These are phyloP conservation scores for Calyptommatus sinebrachiatus DNA, from an alignment of 2,113 vertebrate species.

Conservation along the genomic window DNA sequence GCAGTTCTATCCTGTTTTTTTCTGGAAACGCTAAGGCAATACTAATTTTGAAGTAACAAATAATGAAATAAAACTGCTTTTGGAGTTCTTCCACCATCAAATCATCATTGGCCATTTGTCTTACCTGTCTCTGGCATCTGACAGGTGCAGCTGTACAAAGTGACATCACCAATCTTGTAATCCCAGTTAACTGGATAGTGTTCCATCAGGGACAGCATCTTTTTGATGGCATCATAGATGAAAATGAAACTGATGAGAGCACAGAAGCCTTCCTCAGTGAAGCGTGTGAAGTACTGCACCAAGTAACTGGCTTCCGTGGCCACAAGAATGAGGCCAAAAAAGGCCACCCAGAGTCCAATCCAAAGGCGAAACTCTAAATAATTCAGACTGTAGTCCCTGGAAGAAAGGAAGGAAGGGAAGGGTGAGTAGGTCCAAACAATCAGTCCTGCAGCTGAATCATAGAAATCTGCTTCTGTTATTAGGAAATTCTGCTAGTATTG, in stretches of 20 bases:
- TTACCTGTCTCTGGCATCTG: slow-evolving; percentile 53
- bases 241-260: slow-evolving; percentile 82
- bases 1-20: no score
- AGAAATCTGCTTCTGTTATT: not conserved
- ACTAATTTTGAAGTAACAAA: no score
- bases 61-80: no score
- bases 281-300: slow-evolving; percentile 77
- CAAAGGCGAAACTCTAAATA: slow-evolving; percentile 81
- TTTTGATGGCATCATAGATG: slow-evolving; percentile 76
- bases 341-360: slow-evolving; percentile 80
- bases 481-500: not conserved
- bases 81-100: not conserved
- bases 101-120: not conserved
- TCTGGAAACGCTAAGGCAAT: no score
- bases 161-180: slow-evolving; percentile 54
- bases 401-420: not conserved
- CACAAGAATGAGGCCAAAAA: slow-evolving; percentile 75
- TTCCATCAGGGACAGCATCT: slow-evolving; percentile 74
- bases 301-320: slow-evolving; percentile 78
- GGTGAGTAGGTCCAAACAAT: not conserved
- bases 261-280: slow-evolving; percentile 81
- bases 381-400: slow-evolving; percentile 72
- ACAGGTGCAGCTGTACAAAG: slow-evolving; percentile 70
- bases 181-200: slow-evolving; percentile 75
- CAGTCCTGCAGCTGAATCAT: not conserved